These are phyloP conservation scores for Paelopatides confundens DNA, from an alignment of 53 echinoderm and acorn worm genomes.

Conservation along the genomic window DNA sequence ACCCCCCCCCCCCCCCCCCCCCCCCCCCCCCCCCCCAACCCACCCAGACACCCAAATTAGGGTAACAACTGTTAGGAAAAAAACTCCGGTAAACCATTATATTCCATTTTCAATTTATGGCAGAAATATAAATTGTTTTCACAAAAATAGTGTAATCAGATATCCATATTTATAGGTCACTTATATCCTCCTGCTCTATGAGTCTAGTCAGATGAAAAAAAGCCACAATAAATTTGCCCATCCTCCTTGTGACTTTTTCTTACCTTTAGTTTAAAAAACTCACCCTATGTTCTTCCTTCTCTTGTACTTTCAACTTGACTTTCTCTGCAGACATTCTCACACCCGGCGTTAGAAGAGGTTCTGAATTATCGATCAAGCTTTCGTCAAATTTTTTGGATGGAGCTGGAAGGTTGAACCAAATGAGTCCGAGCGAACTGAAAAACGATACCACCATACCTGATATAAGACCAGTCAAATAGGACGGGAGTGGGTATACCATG, in stretches of 20 bases:
- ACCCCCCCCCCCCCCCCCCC: no score
- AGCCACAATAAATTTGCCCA: no score
- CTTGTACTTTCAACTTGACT: slow-evolving; percentile 82
- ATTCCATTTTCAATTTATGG: no score
- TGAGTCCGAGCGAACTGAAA: slow-evolving; percentile 70
- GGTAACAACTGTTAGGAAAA: no score
- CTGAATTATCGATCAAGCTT: slow-evolving; percentile 37
- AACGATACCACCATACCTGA: slow-evolving; percentile 79
- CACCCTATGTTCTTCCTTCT: slow-evolving; percentile 54
- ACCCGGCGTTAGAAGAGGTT: slow-evolving; percentile 77
- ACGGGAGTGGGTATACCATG: slow-evolving; percentile 78
- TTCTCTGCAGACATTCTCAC: slow-evolving; percentile 67
- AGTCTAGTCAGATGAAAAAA: no score
- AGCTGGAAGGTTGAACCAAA: slow-evolving; percentile 82
- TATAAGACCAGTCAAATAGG: slow-evolving; percentile 76
- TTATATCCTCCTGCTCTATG: no score
- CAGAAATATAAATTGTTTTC: no score
- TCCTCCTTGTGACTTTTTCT: background rate
- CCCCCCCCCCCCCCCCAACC: no score
- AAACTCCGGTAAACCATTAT: no score
- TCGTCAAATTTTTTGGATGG: slow-evolving; percentile 60
- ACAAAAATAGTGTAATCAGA: no score
- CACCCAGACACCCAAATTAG: no score
- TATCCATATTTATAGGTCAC: no score
- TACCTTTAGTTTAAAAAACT: slow-evolving; percentile 6